Evolutionary conservation across 1,140 invertebrate genomes (phyloP), one percentile per base, ranked within the genome.

Genomic region (Lucilia cuprina): DNA sequence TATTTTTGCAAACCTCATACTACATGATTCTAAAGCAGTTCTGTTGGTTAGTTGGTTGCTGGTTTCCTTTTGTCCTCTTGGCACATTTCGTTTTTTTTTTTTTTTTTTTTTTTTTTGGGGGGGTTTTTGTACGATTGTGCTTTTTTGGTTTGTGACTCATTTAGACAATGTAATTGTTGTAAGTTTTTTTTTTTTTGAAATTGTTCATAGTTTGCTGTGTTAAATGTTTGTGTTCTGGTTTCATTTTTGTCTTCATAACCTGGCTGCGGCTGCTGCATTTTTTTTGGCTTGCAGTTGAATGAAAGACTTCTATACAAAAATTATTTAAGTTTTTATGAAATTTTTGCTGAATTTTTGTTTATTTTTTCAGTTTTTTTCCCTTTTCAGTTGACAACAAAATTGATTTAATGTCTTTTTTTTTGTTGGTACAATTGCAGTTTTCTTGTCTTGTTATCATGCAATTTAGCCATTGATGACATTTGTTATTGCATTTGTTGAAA

Each of bases 401-500:
- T 80, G 77, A 80, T 80, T 80, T 80, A 80, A 80, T 77, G 74
- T 77, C 74, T 77, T 77, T 55, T 30, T 77, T 41, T 55, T 12
- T 41, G 14, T 35, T 77, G 5, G 0, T 77, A 14, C 74, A 35
- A 77, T 35, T 77, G 74, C 30, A 34, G 74, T 41, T 41, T 41
- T 21, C 41, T 49, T 5, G 17, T 80, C n/a, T 50, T 80, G 77
- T 80, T 50, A 80, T 80, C 19, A 35, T 49, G 19, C 47, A 49
- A 47, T 50, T 80, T 80, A 21, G 5, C 17, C 41, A 80, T 49
- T 50, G 77, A 80, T 8, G 25, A 30, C 77, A 80, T 50, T 80
- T 49, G 77, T 80, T 30, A 30, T 30, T 80, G 77, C 19, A 21
- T 70, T 80, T 35, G 35, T 49, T 50, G 21, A n/a, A 8, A 49